Evolutionary conservation across 2,797 vertebrate genomes (phyloP), one percentile per base, ranked within the genome.

Genomic region (Rhabdomys pumilio): DNA sequence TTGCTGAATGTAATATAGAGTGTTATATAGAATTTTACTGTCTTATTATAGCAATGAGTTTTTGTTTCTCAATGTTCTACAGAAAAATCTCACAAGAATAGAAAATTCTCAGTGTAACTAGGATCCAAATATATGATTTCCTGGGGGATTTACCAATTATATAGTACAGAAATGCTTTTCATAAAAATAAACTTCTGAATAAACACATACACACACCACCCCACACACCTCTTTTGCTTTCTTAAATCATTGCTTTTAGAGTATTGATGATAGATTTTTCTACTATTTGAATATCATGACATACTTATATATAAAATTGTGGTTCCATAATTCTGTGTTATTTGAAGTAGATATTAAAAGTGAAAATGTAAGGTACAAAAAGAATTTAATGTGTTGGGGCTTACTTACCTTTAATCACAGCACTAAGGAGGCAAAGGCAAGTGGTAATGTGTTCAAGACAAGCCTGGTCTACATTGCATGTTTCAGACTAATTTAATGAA

Each of bases 31-130:
- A 63, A 87, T 57, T 13, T 34, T 57, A 41, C 29, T 34, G 10
- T 65, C 61, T 69, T 14, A 11, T 53, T 31, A 80, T 13, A n/a
- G 34, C 19, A 15, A 17, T 1, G 9, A 79, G 14, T 11, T 77
- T 44, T 14, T 85, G 29, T 34, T 63, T 26, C 13, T 47, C 57
- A 47, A 9, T 41, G 50, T 69, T 84, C 44, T 57, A 69, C 22
- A 77, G 73, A 26, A 57, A 87, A 69, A 57, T 57, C 53, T 79
- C 53, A 69, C 14, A 86, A n/a, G 20, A 67, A 55, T 19, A 93
- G 55, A 26, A n/a, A 86, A 79, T 87, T n/a, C 83, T 93, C 91
- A 47, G 19, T 57, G 61, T 87, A 57, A 34, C 38, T n/a, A 38
- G 57, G n/a, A 93, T 44, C 13, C 13, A 41, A 41, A 38, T 19